A percentile compares a stretch with the other conserved stretches of the same genome.
Evolutionary conservation across 2,888 invertebrate species (phyloP).

Genomic region (Drosophila lutescens): DNA sequence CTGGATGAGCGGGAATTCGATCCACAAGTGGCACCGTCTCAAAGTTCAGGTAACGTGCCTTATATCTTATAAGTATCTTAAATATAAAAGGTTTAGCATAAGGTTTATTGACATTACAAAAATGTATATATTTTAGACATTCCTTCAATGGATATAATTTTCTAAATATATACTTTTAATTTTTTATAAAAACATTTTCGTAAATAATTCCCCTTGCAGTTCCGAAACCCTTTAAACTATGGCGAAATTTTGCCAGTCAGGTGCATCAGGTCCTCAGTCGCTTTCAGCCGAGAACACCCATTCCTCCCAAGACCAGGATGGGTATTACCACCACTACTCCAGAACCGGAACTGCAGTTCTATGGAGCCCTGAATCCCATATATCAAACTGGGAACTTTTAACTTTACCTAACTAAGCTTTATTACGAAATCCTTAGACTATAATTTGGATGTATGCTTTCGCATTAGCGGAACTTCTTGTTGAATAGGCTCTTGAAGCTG

Average conservation of each 20-base stretch:
- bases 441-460: not conserved
- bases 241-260: conserved; percentile 56
- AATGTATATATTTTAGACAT: no score
- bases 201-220: conserved; percentile 12
- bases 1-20: conserved; percentile 63
- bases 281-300: conserved; percentile 24
- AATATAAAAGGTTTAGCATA: no score
- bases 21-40: conserved; percentile 57
- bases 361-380: conserved; percentile 70
- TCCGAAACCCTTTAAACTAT: conserved; percentile 27
- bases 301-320: conserved; percentile 17
- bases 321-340: conserved; percentile 18
- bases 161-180: no score
- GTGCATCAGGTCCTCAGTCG: conserved; percentile 34
- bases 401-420: conserved; percentile 25
- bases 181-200: no score
- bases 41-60: conserved; percentile 35
- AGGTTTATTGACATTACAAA: no score
- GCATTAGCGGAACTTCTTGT: conserved; percentile 57
- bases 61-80: no score
- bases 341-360: conserved; percentile 46
- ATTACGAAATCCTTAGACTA: conserved; percentile 20
- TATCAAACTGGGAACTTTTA: conserved; percentile 57
- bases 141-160: no score
- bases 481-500: conserved; percentile 74